phyloP scores from a whole-genome alignment of 2,888 invertebrate species.

The Automeris io region DNA sequence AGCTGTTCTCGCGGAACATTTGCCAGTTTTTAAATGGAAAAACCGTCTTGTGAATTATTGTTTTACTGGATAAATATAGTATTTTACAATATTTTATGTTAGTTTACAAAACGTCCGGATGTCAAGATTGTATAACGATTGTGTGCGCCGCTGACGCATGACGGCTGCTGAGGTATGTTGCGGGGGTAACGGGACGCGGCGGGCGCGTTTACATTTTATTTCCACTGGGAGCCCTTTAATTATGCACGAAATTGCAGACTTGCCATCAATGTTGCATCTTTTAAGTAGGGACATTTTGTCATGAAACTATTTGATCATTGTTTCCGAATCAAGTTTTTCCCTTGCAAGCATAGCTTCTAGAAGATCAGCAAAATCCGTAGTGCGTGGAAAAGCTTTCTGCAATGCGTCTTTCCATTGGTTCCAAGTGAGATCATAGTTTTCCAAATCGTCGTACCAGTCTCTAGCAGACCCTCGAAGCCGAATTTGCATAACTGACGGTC shows the following conservation, averaged over 20 bases:
- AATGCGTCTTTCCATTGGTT: conserved; percentile 23
- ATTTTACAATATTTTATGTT: too few relatives aligned
- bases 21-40: too few relatives aligned
- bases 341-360: conserved; percentile 26
- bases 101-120: too few relatives aligned
- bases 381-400: conserved; percentile 17
- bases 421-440: too few relatives aligned
- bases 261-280: conserved; percentile 17
- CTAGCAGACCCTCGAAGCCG: conserved; percentile 21
- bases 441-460: conserved; percentile 22
- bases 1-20: too few relatives aligned
- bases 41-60: too few relatives aligned
- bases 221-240: conserved; percentile 18
- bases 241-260: conserved; percentile 17
- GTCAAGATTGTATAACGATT: too few relatives aligned
- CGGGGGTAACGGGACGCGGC: too few relatives aligned
- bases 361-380: conserved; percentile 22
- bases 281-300: conserved; percentile 22
- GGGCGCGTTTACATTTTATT: too few relatives aligned
- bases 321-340: conserved; percentile 18
- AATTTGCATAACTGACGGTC: conserved; percentile 18
- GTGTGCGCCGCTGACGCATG: too few relatives aligned
- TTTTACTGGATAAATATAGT: too few relatives aligned
- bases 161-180: too few relatives aligned
- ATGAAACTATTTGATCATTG: conserved; percentile 31